These are phyloP conservation scores for Gymnorhina tibicen DNA, from an alignment of 2,113 vertebrate genomes.

Conservation along the genomic window DNA sequence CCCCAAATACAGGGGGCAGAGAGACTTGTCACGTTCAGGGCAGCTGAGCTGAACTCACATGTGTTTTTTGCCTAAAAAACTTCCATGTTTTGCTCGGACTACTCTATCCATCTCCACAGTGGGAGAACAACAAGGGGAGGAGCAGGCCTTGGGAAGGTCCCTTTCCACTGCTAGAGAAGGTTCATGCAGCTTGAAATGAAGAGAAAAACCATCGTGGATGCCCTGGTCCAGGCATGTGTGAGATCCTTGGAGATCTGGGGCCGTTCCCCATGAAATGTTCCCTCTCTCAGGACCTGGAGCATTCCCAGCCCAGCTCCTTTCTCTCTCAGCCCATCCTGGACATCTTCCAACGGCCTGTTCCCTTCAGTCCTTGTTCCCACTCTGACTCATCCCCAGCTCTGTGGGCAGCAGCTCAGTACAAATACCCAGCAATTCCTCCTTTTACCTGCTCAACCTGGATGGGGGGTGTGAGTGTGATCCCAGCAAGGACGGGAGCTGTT, in stretches of 20 bases:
- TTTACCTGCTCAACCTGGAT: not conserved
- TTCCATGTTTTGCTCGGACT: not conserved
- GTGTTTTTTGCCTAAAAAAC: not conserved
- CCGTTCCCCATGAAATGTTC: not conserved
- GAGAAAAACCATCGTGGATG: not conserved
- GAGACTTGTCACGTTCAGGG: not conserved
- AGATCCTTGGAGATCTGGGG: not conserved
- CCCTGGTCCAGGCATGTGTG: not conserved
- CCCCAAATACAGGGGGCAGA: too few species aligned
- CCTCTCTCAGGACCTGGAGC: not conserved
- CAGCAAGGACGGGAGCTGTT: not conserved
- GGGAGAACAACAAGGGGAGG: not conserved
- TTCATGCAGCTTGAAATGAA: not conserved
- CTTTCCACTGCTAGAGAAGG: not conserved
- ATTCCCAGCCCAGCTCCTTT: not conserved
- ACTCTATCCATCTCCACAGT: not conserved
- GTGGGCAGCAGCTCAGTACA: not conserved
- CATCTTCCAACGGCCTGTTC: not conserved
- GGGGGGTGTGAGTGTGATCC: accelerated
- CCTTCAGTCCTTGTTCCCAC: not conserved
- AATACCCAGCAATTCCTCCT: not conserved
- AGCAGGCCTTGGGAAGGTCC: not conserved
- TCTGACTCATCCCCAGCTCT: not conserved
- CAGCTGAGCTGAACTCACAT: not conserved
- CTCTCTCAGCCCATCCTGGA: too few species aligned